Evolutionary conservation across 2,797 vertebrate species (phyloP), one percentile per base, ranked within the genome.

Genomic region (Capromys pilorides): DNA sequence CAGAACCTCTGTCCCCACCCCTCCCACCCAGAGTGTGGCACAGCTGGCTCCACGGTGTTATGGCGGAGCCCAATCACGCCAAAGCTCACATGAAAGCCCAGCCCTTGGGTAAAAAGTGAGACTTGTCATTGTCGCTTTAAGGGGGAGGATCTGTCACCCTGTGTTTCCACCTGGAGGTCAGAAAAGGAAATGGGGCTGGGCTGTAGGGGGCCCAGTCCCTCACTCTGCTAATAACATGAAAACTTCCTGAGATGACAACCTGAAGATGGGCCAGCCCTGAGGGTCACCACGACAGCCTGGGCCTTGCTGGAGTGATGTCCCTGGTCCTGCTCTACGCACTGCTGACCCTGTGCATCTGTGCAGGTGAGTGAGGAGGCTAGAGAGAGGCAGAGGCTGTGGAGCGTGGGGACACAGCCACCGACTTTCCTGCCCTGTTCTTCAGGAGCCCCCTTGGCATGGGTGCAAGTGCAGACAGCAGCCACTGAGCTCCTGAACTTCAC

Each of bases 391-490:
- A 54, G 62, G 26, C 24, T 3, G 1, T 1, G 11, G 39, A 22
- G 33, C 0, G n/a, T 64, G 18, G 61, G 39, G n/a, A 83, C 62
- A 18, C 33, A 33, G 69, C 36, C 54, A 1, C 14, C 6, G 64
- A 67, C 41, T 39, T 69, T 59, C 51, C 86, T 71, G 31, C 61
- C 26, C 45, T 78, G 1, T 73, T 79, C 84, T 4, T 6, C 94
- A 97, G 97, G 75, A 41, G 87, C 83, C 18, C 89, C 96, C 0
- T 54, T 79, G 19, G 88, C 95, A 31, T 96, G 96, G 94, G 94
- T 96, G 49, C 96, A 89, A 69, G 94, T 96, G 57, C 86, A 64
- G 49, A 87, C 14, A 88, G 90, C 83, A 31, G 62, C 93, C 62
- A 1, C 87, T 0, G 1, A 54, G 51, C 14, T 75, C 89, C 31